Evolutionary conservation across 1,140 invertebrate genomes (phyloP), one percentile per base, ranked within the genome.

Genomic region (Cotesia typhae): DNA sequence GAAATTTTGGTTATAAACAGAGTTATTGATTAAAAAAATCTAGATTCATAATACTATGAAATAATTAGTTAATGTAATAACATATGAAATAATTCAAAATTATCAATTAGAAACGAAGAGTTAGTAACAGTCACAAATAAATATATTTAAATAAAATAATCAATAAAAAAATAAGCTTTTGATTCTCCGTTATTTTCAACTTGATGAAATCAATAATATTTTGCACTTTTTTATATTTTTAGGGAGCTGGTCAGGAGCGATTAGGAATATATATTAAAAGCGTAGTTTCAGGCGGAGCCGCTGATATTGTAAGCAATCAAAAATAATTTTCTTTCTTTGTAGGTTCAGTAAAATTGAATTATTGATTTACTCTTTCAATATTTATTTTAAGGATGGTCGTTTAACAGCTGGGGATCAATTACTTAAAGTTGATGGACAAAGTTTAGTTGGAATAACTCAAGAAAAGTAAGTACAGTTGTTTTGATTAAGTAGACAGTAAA

Each of bases 241-340:
- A 95, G 94, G 95, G 97, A 38, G 92, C 94, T 55, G 93, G 93
- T n/a, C 95, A 96, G 82, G 93, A 94, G 79, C 92, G 95, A 78
- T 87, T 97, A 57, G 97, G 97, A 47, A 99, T 99, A 82, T 99
- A 99, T 84, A 97, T 99, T 70, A 99, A 99, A 87, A 97, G 96
- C 70, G 97, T 99, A 20, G 97, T 99, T 36, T 92, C 95, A 72
- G 96, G 96, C 60, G 97, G 97, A 63, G 96, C 97, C 61, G 98
- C 97, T 28, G 96, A 97, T 87, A 91, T 94, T 74, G 92, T 93
- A 87, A 92, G 90, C 90, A 69, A 35, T 41, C 4, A 66, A 71
- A 41, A 52, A 68, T 60, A 4, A 59, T 67, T 4, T 12, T 7
- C 20, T 20, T 52, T 41, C 4, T 28, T n/a, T n/a, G 12, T 37